Conservation (phyloP, 2,888 invertebrate genomes). For the Leptinotarsa rubiginosa region DNA sequence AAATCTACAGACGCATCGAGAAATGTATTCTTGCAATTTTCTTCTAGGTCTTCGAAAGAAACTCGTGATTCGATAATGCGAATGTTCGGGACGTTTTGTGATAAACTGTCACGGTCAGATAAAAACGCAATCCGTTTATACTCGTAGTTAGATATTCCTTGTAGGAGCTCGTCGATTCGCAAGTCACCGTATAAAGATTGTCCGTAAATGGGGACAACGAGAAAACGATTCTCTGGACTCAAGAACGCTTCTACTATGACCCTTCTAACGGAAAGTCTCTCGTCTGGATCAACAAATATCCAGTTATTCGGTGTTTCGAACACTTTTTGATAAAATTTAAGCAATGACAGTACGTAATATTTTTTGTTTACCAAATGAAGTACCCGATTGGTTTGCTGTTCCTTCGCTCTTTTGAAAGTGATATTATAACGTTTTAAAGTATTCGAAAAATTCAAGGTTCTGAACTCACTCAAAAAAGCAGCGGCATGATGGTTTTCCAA, state of each 20-base stretch:
- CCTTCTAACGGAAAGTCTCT: not conserved
- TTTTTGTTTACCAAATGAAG: not conserved
- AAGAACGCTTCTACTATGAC: not conserved
- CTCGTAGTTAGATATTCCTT: not conserved
- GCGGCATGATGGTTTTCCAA: not conserved
- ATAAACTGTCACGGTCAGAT: not conserved
- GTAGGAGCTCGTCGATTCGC: not conserved
- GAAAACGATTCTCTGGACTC: not conserved
- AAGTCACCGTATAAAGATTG: not conserved
- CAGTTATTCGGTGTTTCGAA: not conserved
- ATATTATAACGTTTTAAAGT: not conserved
- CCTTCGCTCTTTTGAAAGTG: not conserved
- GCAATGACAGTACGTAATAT: not conserved
- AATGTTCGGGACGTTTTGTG: not conserved
- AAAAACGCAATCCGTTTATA: not conserved
- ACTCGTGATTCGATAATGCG: not conserved
- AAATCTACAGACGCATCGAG: conserved; percentile 14
- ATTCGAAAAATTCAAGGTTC: not conserved
- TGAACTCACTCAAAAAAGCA: not conserved
- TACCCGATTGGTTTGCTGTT: not conserved
- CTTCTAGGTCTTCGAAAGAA: conserved; percentile 1
- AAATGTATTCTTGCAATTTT: not conserved
- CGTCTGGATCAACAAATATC: not conserved
- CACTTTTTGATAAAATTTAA: not conserved
- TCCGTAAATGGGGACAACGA: not conserved